Base-by-base conservation (phyloP, 1,140 invertebrate species). In the Brachionus sp. region DNA sequence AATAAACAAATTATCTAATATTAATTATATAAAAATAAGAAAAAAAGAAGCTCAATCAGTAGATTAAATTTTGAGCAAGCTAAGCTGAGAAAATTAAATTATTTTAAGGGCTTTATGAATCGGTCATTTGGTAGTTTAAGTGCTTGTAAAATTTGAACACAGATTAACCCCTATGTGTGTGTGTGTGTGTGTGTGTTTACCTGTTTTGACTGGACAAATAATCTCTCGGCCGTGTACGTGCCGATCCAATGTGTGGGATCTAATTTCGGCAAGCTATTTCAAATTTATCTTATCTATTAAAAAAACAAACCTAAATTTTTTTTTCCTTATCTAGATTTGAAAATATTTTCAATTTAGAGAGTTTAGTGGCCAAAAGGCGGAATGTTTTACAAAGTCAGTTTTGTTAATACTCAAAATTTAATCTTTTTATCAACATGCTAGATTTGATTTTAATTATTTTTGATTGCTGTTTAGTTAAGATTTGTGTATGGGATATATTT, bases 371-470 rank as follows among this genome's bases (percentile, higher is more conserved):
- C 50, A 57, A 23, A 23, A 57, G 50, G 50, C 50, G 50, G 50
- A 57, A 57, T 57, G 50, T 57, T 57, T 57, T 57, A 50, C 12
- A 50, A n/a, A 16, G 50, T 25, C 50, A 57, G 19, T 57, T 57
- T 57, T 57, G 50, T 57, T 57, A 57, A 19, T 57, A 57, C 50
- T 57, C 50, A 57, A 57, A 57, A 57, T 25, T 57, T 57, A 57
- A 57, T 57, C 50, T 57, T 25, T 57, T 57, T 57, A 57, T 57
- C 50, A 57, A 57, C 50, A 57, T 19, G 50, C 16, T 19, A 57
- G 50, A 57, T 57, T 57, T 57, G 50, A 23, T 57, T 19, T 57
- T 57, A 57, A 57, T 57, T 57, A 57, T 57, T 57, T 57, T 57
- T 19, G 50, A 57, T 57, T 57, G 9, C 19, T 57, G 50, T 57